phyloP scores from a whole-genome alignment of 2,888 invertebrate genomes.

The Tuta absoluta region DNA sequence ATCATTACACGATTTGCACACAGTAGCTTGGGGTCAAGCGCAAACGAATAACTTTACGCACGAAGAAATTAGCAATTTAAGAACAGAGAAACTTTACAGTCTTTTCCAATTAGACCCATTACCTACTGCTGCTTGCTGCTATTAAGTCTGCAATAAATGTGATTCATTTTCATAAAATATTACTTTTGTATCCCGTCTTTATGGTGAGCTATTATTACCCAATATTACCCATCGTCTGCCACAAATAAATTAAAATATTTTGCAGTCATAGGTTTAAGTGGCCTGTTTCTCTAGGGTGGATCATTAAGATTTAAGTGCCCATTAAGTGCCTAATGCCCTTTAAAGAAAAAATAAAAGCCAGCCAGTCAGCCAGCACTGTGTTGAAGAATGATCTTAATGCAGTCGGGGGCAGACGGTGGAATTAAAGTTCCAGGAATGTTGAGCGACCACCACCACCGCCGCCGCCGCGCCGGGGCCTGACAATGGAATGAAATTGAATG shows the following conservation, averaged over 20 bases:
- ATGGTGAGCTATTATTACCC: neutral
- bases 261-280: conserved; percentile 14
- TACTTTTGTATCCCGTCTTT: neutral
- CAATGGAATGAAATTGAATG: conserved; percentile 52
- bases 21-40: conserved; percentile 18
- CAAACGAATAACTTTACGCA: conserved; percentile 12
- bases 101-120: neutral
- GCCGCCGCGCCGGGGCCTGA: conserved; percentile 33
- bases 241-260: conserved; percentile 18
- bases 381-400: conserved; percentile 48
- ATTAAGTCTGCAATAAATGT: neutral
- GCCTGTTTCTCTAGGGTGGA: conserved; percentile 13
- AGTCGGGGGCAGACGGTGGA: conserved; percentile 44
- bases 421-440: conserved; percentile 54
- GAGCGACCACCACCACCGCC: conserved; percentile 27
- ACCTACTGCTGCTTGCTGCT: neutral
- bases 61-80: neutral
- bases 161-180: neutral
- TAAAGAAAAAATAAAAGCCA: conserved; percentile 39
- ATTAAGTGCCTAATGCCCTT: conserved; percentile 26
- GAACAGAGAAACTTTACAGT: neutral
- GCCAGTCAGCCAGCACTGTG: conserved; percentile 33
- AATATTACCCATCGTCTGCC: neutral
- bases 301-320: conserved; percentile 17
- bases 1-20: conserved; percentile 27